Base-by-base conservation (phyloP, 1,140 invertebrate species). In the Bradynema listronoti region DNA sequence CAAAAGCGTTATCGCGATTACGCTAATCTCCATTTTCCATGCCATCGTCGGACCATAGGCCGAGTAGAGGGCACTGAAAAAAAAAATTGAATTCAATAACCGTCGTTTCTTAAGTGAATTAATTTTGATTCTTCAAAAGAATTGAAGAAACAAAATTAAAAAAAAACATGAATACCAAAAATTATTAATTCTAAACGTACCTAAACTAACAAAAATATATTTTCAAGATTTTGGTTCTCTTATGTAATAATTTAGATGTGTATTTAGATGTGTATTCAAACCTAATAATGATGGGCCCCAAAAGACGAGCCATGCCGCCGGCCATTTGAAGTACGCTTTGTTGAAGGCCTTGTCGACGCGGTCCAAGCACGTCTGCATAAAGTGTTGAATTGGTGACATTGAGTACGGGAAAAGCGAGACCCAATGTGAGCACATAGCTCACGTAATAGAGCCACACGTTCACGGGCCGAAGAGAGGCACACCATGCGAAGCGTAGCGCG, bases 311-410 rank as follows among this genome's bases (percentile, higher is more conserved):
- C 24, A 27, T 22, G 7, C 63, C 63, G n/a, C 62, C 62, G 5
- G 60, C 47, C 34, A 69, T 57, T 66, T 69, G 66, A 3, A 72
- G 53, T 3, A 70, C 19, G 5, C 66, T 61, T 46, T 69, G 66
- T 33, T 68, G 33, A 19, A 68, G 63, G 30, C 61, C 66, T 39
- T 71, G 68, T 42, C 55, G 56, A 22, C 66, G 9, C 4, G 66
- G 68, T 4, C 66, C 66, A 2, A 69, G 27, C n/a, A 69, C 68
- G 45, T 66, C 56, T 0, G 59, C 58, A 27, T 39, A 69, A 7
- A 69, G 11, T 5, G 61, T 71, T 11, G 45, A 65, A 9, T 24
- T 54, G n/a, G 67, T 49, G 19, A 72, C 71, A 43, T 74, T 72
- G 16, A 72, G 41, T 11, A 70, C 30, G 5, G 72, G 61, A 33